phyloP scores from a whole-genome alignment of 2,797 vertebrate genomes.

The Scomberomorus guttatus region DNA sequence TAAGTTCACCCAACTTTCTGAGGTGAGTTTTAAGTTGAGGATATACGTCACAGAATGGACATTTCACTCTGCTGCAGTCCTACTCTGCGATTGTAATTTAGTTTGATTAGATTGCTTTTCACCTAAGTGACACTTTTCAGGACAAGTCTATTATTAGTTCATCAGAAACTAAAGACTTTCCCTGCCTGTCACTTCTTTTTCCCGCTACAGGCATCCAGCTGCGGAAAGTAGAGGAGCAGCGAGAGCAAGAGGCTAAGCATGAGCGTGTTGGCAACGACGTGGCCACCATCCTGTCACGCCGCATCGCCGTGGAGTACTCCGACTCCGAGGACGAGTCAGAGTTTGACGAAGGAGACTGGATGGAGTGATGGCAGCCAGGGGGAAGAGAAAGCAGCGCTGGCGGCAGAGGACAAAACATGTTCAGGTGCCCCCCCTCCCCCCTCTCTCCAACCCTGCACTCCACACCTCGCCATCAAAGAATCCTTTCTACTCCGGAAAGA shows the following conservation, averaged over 20 bases:
- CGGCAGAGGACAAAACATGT: conserved; percentile 40
- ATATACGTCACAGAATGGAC: too few species aligned
- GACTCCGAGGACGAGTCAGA: conserved; percentile 98
- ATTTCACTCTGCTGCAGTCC: too few species aligned
- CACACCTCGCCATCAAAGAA: conserved; percentile 38
- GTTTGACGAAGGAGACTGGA: conserved; percentile 98
- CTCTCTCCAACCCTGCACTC: conserved; percentile 16
- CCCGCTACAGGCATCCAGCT: conserved; percentile 92
- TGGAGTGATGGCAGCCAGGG: conserved; percentile 85
- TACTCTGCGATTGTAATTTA: too few species aligned
- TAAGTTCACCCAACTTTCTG: too few species aligned
- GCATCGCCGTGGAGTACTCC: conserved; percentile 97
- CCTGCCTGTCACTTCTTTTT: background rate
- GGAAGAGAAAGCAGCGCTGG: conserved; percentile 13
- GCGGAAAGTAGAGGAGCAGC: conserved; percentile 97
- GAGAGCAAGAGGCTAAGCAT: conserved; percentile 97
- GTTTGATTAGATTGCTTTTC: too few species aligned
- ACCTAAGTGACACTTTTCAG: background rate
- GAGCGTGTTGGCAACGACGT: conserved; percentile 98
- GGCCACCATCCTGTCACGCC: conserved; percentile 96
- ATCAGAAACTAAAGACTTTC: background rate
- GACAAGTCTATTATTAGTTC: background rate
- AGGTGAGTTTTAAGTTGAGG: too few species aligned
- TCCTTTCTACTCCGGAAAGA: conserved; percentile 33
- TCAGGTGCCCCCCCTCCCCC: conserved; percentile 37